These are phyloP conservation scores for Galagoides demidoff DNA, from an alignment of 2,797 vertebrate genomes.

Conservation along the genomic window DNA sequence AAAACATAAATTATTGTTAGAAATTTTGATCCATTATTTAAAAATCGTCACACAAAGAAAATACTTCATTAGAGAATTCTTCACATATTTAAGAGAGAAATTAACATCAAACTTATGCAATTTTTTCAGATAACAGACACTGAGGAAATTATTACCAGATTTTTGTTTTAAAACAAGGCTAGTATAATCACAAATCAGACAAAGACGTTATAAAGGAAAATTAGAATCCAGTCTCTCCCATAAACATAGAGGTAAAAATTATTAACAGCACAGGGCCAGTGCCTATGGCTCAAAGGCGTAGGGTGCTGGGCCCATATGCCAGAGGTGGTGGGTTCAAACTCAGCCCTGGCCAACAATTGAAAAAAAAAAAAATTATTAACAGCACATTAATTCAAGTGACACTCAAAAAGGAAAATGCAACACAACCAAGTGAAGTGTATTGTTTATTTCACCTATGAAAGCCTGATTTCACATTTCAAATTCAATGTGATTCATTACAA, in stretches of 20 bases:
- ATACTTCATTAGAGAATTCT: background rate
- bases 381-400: background rate
- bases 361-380: too few species aligned
- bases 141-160: background rate
- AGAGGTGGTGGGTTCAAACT: too few species aligned
- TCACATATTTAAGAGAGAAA: constrained; percentile 9
- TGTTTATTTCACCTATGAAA: background rate
- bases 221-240: background rate
- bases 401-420: background rate
- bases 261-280: too few species aligned
- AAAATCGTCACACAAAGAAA: background rate
- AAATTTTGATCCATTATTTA: constrained; percentile 8
- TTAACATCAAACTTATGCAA: background rate
- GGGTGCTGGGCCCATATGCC: too few species aligned
- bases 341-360: too few species aligned
- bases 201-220: background rate
- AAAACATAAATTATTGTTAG: background rate
- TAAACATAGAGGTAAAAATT: constrained; percentile 20
- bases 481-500: background rate
- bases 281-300: too few species aligned
- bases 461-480: constrained; percentile 28
- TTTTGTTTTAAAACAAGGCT: background rate
- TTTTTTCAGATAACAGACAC: background rate
- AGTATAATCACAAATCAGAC: background rate
- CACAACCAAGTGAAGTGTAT: background rate